phyloP scores from a whole-genome alignment of 2,888 invertebrate genomes.

The Hypomecis punctinalis region DNA sequence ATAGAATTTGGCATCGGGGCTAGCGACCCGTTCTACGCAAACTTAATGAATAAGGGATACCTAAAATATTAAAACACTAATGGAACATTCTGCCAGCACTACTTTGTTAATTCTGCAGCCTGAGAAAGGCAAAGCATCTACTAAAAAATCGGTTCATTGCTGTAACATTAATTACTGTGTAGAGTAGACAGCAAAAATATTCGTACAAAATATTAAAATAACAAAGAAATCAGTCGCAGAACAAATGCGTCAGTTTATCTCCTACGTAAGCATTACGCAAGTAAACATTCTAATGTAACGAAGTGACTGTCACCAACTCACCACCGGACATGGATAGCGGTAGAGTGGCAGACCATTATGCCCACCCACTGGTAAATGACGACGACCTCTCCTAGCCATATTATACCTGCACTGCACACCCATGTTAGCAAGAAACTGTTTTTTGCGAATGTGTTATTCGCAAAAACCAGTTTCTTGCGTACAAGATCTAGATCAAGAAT shows the following conservation, averaged over 20 bases:
- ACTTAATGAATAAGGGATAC: no score
- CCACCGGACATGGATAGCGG: slow-evolving; percentile 33
- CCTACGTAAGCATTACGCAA: slow-evolving; percentile 41
- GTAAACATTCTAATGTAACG: slow-evolving; percentile 35
- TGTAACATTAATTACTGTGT: background rate
- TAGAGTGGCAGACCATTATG: slow-evolving; percentile 27
- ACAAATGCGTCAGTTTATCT: slow-evolving; percentile 12
- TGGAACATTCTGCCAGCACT: no score
- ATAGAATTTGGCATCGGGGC: no score
- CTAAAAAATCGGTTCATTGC: background rate
- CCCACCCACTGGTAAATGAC: slow-evolving; percentile 35
- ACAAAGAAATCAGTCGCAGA: slow-evolving; percentile 6
- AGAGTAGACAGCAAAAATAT: background rate
- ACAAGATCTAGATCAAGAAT: slow-evolving; percentile 56
- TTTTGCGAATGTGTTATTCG: slow-evolving; percentile 47
- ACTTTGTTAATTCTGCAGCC: no score
- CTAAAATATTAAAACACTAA: no score
- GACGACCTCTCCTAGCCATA: slow-evolving; percentile 25
- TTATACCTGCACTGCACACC: slow-evolving; percentile 32
- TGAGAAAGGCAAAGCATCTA: background rate
- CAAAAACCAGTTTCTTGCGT: no score
- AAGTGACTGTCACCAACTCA: slow-evolving; percentile 25
- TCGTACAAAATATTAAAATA: background rate
- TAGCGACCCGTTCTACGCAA: no score
- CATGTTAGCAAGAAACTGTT: slow-evolving; percentile 51